Base-by-base conservation (phyloP, 2,113 vertebrate species). In the Parus major region DNA sequence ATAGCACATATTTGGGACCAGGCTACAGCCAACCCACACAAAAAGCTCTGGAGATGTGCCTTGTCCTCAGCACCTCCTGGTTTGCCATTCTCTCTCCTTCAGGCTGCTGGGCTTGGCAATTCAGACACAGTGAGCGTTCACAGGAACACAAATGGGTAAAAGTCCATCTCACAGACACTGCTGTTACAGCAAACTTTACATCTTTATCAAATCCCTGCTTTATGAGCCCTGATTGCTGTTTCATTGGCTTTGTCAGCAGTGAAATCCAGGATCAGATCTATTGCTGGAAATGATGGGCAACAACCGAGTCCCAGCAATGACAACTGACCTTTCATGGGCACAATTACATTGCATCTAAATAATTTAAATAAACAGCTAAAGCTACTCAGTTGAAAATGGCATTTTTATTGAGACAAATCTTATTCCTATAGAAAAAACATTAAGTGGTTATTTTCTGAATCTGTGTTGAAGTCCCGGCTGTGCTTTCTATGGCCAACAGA, bases 291-390 rank as follows among this genome's bases (percentile, higher is more conserved):
- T 57, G 78, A 92, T 65, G 55, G 71, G 87, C 59, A 91, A 47
- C 94, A 94, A n/a, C 81, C 84, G 35, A 94, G 85, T 78, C 92
- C 84, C 53, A 86, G 56, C 71, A 84, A 84, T 41, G 92, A 96
- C 83, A 95, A 87, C 78, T 93, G 80, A 96, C 72, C 60, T 96
- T 97, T 96, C 79, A 16, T 1, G 1, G 60, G 63, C 29, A 0
- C 69, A 80, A 94, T 92, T 87, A 95, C 71, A 97, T 90, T 86
- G 64, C 46, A 56, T 42, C 44, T 91, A 94, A 96, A 89, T 89
- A 77, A 95, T 95, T 96, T 79, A 94, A 89, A 95, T 71, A 95
- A 95, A 92, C 76, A 87, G 90, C 59, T 86, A 60, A 86, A 86
- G 57, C 90, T 65, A 76, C 47, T 90, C 84, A 39, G 33, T 49